These are phyloP conservation scores for Zonitis immaculata DNA, from an alignment of 2,888 invertebrate genomes.

Conservation along the genomic window DNA sequence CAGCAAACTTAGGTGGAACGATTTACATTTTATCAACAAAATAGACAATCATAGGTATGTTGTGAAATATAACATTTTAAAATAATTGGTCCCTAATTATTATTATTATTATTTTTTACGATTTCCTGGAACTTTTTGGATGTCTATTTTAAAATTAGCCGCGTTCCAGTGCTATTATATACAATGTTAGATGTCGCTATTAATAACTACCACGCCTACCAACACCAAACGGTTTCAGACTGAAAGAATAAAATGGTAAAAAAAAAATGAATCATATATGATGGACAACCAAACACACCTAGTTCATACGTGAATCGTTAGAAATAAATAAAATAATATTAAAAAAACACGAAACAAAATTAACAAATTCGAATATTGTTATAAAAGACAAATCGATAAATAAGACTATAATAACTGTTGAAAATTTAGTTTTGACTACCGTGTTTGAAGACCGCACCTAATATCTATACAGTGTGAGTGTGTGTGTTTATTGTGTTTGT, in stretches of 20 bases:
- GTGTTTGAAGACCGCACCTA: conserved; percentile 43
- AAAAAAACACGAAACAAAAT: background rate
- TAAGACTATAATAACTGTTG: background rate
- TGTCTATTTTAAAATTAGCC: background rate
- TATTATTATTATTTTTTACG: too few species aligned
- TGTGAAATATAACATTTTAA: too few species aligned
- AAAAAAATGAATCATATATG: conserved; percentile 30
- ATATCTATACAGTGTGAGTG: conserved; percentile 32
- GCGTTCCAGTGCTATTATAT: background rate
- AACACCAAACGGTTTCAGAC: conserved; percentile 8
- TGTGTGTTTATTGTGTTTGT: conserved; percentile 39
- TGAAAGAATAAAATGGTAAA: conserved; percentile 24
- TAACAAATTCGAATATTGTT: background rate
- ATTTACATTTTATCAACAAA: too few species aligned
- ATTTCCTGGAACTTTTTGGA: too few species aligned
- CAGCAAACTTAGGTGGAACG: too few species aligned
- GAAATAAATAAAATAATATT: too few species aligned
- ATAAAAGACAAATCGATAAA: background rate
- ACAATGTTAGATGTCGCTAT: background rate
- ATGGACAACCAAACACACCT: conserved; percentile 14
- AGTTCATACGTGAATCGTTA: conserved; percentile 6
- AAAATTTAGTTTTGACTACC: conserved; percentile 26
- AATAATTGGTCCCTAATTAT: too few species aligned
- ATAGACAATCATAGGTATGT: too few species aligned
- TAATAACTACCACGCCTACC: conserved; percentile 11